Base-by-base conservation (phyloP, 2,113 vertebrate genomes). In the Leptobrachium leishanense region DNA sequence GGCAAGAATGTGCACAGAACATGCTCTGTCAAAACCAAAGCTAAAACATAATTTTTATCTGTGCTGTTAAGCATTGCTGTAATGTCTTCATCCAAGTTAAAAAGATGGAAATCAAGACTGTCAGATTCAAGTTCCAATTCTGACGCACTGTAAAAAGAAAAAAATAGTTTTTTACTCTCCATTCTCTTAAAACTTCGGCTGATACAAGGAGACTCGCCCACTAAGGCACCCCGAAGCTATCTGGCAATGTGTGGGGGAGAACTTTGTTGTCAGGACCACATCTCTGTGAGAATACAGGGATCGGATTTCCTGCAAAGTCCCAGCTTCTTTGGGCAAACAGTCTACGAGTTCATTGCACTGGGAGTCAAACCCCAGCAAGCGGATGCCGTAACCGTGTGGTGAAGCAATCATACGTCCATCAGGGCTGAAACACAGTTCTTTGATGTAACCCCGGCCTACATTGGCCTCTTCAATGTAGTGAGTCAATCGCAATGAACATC, bases 171-270 rank as follows among this genome's bases (percentile, higher is more conserved):
- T 77, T 81, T 20, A 77, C 8, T 4, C 46, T 50, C 8, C 20
- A 31, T 50, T 50, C 44, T 81, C 88, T 90, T 97, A 99, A 90
- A 99, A 99, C 90, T 98, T 97, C 86, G 98, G 98, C 92, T 99
- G 98, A 90, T 99, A 99, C 63, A 99, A 93, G 79, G 96, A 95
- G 73, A 99, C 96, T 0, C 95, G 96, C 76, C 98, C 98, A 0
- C 97, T 99, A 89, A 99, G 96, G 94, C 98, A 99, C 89, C 98
- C 98, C 15, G 98, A 98, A 87, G 98, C 98, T 80, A 99, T 95
- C 95, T 99, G 98, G 92, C 98, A 99, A 88, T 99, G 98, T 0
- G 96, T 98, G 20, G 98, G 98, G 76, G 98, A 99, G 89, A 99
- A 99, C 92, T 99, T 99, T 79, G 98, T 98, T 81, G 98, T 99